Conservation (phyloP, 2,797 vertebrate genomes). For the Coilia nasus region DNA sequence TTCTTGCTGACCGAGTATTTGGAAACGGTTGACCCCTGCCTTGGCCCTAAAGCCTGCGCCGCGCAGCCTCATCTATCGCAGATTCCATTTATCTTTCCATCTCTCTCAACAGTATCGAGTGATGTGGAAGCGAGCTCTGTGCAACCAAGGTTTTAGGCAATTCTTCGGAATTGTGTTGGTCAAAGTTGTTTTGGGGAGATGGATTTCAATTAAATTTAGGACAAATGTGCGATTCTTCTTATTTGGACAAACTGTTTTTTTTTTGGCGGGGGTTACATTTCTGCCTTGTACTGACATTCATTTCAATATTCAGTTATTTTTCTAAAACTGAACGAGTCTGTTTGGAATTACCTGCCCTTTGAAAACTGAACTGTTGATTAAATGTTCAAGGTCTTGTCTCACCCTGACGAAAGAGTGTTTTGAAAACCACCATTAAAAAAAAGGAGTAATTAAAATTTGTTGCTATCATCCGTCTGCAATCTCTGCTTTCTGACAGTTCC, state of each 20-base stretch:
- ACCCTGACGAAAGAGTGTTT: not conserved
- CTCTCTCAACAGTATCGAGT: not conserved
- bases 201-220: too few relatives aligned
- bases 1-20: not conserved
- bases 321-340: not conserved
- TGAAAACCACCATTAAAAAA: not conserved
- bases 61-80: not conserved
- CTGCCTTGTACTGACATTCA: not conserved
- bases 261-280: not conserved
- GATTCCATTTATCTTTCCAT: not conserved
- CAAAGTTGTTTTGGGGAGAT: too few relatives aligned
- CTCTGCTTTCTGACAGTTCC: not conserved
- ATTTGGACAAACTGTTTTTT: not conserved
- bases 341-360: not conserved
- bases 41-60: not conserved
- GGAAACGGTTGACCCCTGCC: not conserved
- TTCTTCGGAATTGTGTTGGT: not conserved
- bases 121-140: constrained; percentile 29
- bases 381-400: not conserved
- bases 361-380: not conserved
- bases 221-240: too few relatives aligned
- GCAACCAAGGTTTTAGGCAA: not conserved
- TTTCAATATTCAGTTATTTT: not conserved
- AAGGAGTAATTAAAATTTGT: not conserved
- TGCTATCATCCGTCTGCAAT: not conserved